Base-by-base conservation (phyloP, 1,140 invertebrate species). In the Drosophila simulans region DNA sequence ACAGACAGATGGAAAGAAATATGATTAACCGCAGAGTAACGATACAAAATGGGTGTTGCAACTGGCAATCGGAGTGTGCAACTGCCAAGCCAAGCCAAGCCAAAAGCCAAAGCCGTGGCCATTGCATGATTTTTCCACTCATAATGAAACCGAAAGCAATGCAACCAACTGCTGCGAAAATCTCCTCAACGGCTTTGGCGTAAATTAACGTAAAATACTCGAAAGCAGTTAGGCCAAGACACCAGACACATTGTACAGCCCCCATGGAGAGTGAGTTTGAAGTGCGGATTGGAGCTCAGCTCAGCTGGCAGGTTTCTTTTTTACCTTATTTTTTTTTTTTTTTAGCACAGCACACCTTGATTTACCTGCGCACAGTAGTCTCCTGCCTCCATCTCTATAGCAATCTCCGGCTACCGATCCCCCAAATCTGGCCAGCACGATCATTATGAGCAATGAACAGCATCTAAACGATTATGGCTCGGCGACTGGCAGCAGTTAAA, bases 111-210 rank as follows among this genome's bases (percentile, higher is more conserved):
- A 58, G 17, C 34, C 39, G 48, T 42, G 25, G 42, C 49, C 57
- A 37, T 85, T 85, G 82, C 77, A 84, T 85, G 81, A 84, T 73
- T 77, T 80, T 52, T 77, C 70, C 42, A 65, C 66, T 81, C 82
- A 86, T 86, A 85, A 86, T 81, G 82, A 85, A 85, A 85, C 81
- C 51, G 82, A 85, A 85, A 85, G 82, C 81, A 39, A 65, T 76
- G 57, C 76, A 64, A 73, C 39, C 39, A 40, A 53, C 62, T 31
- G 70, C 69, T 37, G 42, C 42, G 42, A 74, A 68, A 51, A 74
- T 54, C 45, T 74, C 62, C 51, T 74, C 77, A 80, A 72, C 62
- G 65, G 63, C 75, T 68, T 85, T 80, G 77, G 81, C 77, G 81
- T 85, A 85, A 85, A 85, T 85, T 86, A 85, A 85, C 63, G 81